These are phyloP conservation scores for Automeris io DNA, from an alignment of 2,888 invertebrate species.

Conservation along the genomic window DNA sequence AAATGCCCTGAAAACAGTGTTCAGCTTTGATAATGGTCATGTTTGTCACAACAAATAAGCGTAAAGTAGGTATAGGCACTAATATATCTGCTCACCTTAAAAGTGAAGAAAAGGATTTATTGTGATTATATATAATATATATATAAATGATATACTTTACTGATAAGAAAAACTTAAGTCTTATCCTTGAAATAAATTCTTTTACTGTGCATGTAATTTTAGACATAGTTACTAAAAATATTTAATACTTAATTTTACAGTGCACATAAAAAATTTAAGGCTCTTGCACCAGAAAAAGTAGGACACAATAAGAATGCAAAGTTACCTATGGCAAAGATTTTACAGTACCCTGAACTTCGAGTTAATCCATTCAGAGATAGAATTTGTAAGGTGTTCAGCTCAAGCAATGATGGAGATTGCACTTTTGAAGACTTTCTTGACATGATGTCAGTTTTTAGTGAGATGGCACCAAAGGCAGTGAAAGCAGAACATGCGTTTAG, in stretches of 20 bases:
- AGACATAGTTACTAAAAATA: slow-evolving; percentile 4
- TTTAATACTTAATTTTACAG: slow-evolving; percentile 64
- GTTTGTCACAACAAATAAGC: too few species aligned
- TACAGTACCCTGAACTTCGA: slow-evolving; percentile 90
- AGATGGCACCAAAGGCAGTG: slow-evolving; percentile 92
- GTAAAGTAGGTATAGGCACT: too few species aligned
- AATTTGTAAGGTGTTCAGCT: slow-evolving; percentile 94
- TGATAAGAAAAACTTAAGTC: too few species aligned
- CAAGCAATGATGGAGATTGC: slow-evolving; percentile 92
- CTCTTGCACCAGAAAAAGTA: slow-evolving; percentile 92
- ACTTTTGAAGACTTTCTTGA: slow-evolving; percentile 97
- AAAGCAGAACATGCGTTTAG: slow-evolving; percentile 97
- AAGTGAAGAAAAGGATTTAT: too few species aligned
- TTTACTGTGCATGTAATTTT: too few species aligned
- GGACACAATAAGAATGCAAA: slow-evolving; percentile 92
- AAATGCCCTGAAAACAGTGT: too few species aligned
- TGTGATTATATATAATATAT: too few species aligned
- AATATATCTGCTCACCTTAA: too few species aligned
- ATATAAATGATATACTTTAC: too few species aligned
- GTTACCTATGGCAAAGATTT: slow-evolving; percentile 88
- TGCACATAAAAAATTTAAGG: slow-evolving; percentile 93
- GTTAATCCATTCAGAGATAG: slow-evolving; percentile 95
- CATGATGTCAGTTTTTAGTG: slow-evolving; percentile 97
- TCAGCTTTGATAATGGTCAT: too few species aligned
- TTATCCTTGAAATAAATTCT: too few species aligned